Evolutionary conservation across 2,888 invertebrate genomes (phyloP).

Genomic region (Agonopterix subpropinquella): DNA sequence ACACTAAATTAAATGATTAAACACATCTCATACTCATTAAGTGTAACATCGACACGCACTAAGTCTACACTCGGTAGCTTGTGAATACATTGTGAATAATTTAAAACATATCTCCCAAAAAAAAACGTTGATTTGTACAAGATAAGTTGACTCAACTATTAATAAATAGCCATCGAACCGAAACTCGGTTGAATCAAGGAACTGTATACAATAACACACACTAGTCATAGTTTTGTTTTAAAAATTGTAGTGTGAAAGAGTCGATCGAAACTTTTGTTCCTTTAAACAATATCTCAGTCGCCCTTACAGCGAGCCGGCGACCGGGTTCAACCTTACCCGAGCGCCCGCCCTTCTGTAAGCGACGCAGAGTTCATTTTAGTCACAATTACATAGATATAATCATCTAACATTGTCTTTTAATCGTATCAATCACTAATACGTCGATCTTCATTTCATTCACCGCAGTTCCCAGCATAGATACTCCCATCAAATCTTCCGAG

Average conservation of each 20-base stretch:
- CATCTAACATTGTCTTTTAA: not conserved
- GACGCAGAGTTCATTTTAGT: conserved; percentile 18
- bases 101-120: conserved; percentile 12
- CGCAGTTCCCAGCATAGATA: no score
- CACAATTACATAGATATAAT: conserved; percentile 16
- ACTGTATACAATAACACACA: conserved; percentile 35
- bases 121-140: conserved; percentile 11
- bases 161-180: conserved; percentile 17
- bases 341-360: conserved; percentile 26
- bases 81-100: conserved; percentile 8
- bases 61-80: conserved; percentile 20
- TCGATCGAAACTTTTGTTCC: conserved; percentile 29
- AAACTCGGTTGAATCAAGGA: conserved; percentile 14
- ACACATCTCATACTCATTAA: conserved; percentile 15
- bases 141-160: conserved; percentile 23
- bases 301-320: conserved; percentile 27
- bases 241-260: conserved; percentile 59
- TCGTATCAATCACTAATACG: no score
- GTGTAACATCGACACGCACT: conserved; percentile 16
- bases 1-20: conserved; percentile 22
- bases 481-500: no score
- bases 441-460: no score
- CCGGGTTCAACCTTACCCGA: conserved; percentile 24
- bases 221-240: conserved; percentile 61
- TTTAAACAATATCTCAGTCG: conserved; percentile 24